Base-by-base conservation (phyloP, 2,888 invertebrate species). In the Sarcophaga caerulescens region DNA sequence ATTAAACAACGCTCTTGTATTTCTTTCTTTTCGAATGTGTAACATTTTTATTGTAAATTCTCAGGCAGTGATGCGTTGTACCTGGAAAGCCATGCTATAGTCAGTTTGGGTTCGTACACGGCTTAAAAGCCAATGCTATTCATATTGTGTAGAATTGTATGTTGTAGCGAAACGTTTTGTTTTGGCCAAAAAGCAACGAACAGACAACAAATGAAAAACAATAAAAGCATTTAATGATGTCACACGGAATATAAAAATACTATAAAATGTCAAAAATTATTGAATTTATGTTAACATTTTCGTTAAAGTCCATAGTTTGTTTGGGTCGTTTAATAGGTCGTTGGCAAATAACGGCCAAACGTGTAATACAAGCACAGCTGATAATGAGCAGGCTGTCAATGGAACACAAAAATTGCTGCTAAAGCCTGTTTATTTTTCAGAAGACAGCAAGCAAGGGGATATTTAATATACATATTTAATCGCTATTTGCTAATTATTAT, bases 241-340 rank as follows among this genome's bases (percentile, higher is more conserved):
- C 88, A 87, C 88, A 88, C 88, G 87, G 85, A 84, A 89, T 86
- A 88, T 87, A 84, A 87, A 88, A 88, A 89, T 84, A 85, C 88
- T 79, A 88, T 89, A 84, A 89, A 89, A 88, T 88, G 89, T 88
- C 87, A 87, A 88, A 89, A 87, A 85, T 88, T 89, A 89, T 88
- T 88, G 88, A 88, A 88, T 89, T 88, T 88, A 89, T 87, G 85
- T 87, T 89, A 84, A 81, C 78, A 81, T 81, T 86, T 86, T 71
- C 52, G 44, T 73, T 80, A 65, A 74, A 84, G 81, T 19, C 75
- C 52, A 77, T 73, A 71, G 80, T 73, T 23, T 47, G 60, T 66
- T 65, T 69, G 45, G 63, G 66, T 44, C 81, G 73, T 11, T 23
- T 8, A 19, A 63, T 60, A 23, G 14, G 44, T 59, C 47, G 57